These are phyloP conservation scores for Trissolcus basalis DNA, from an alignment of 1,140 invertebrate genomes.

Conservation along the genomic window DNA sequence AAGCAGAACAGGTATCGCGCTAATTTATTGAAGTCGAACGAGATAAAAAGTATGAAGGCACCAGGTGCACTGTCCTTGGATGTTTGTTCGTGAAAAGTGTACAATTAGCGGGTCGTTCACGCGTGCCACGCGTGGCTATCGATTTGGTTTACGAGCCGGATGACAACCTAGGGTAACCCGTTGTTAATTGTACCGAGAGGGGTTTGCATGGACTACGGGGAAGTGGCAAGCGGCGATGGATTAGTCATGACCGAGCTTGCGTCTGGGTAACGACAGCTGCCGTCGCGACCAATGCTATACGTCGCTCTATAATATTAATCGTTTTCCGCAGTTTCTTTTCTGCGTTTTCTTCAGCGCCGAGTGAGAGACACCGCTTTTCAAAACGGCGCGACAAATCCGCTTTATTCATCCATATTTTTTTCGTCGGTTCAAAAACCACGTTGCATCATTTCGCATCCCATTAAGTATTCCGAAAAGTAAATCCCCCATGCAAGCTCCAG, in stretches of 20 bases:
- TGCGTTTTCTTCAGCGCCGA: slow-evolving; percentile 19
- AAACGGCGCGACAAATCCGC: slow-evolving; percentile 18
- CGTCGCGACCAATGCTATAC: slow-evolving; percentile 57
- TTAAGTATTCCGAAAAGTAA: background rate
- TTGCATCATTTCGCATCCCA: background rate
- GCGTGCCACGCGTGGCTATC: slow-evolving; percentile 67
- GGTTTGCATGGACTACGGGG: slow-evolving; percentile 61
- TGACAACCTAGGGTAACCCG: slow-evolving; percentile 69
- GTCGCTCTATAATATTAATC: slow-evolving; percentile 45
- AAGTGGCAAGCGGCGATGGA: slow-evolving; percentile 69
- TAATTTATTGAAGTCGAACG: no score
- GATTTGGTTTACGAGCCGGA: slow-evolving; percentile 68
- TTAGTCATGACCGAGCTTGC: slow-evolving; percentile 72
- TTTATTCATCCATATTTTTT: background rate
- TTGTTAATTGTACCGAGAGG: slow-evolving; percentile 67
- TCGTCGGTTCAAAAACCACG: background rate
- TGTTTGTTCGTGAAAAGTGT: slow-evolving; percentile 39
- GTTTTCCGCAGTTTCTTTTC: slow-evolving; percentile 36
- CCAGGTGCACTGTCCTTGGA: slow-evolving; percentile 28
- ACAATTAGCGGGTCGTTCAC: slow-evolving; percentile 65
- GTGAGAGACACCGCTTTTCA: slow-evolving; percentile 2
- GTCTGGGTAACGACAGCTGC: slow-evolving; percentile 73
- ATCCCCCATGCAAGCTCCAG: background rate
- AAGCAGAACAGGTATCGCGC: background rate
- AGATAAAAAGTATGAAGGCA: slow-evolving; percentile 1